Base-by-base conservation (phyloP, 2,797 vertebrate species). In the Acanthopagrus latus region DNA sequence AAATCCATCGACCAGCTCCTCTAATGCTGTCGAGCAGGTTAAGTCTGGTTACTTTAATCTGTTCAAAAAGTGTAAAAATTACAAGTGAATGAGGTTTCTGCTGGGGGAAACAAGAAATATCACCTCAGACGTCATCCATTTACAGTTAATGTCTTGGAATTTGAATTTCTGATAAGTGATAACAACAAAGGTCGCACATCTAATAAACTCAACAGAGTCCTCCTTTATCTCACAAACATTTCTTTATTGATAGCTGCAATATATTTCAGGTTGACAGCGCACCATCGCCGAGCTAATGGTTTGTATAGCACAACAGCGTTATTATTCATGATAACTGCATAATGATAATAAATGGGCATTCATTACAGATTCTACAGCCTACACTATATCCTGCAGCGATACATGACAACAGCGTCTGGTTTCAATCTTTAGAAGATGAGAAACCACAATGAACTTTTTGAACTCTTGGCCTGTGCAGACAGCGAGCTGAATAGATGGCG, bases 271-370 rank as follows among this genome's bases (percentile, higher is more conserved):
- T 33, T 82, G 82, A 79, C 66, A 67, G 65, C 80, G 14, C 66
- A 62, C 46, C 64, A 63, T 72, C 58, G 63, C 58, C 59, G 50
- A 51, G 68, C 64, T 83, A 86, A 85, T 82, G 78, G 63, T n/a
- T 74, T 69, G 60, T 73, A 71, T 12, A 71, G 33, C 75, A 84
- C 75, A 76, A 52, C 76, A 79, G 29, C 33, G 38, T 59, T 65
- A 80, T 83, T 76, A 85, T 83, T 82, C 76, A 83, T 71, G 74
- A 67, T 69, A 71, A 70, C 16, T 41, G 77, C 68, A 81, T 80
- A 73, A 81, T 71, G 70, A 88, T 71, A 78, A 86, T 73, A 83
- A 82, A 86, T 64, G 43, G 50, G 55, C 44, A 6, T 78, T 84
- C 79, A 75, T 78, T 71, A 78, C 43, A 62, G 23, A 54, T 33